A percentile compares a stretch with the other conserved stretches of the same genome.
phyloP scores from a whole-genome alignment of 1,140 invertebrate genomes.

The Vollenhovia emeryi region DNA sequence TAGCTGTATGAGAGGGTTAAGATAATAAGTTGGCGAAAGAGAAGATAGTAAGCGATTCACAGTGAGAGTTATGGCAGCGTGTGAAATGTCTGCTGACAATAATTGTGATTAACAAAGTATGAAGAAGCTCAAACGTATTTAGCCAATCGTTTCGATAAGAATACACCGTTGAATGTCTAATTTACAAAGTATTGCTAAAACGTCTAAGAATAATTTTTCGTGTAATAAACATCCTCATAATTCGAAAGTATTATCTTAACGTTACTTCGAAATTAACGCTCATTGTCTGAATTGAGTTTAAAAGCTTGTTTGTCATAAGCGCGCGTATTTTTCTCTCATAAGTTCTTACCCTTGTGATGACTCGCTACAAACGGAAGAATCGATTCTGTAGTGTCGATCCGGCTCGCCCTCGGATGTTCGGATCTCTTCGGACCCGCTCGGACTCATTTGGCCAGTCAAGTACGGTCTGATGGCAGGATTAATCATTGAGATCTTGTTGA shows the following conservation, averaged over 20 bases:
- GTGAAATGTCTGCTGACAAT: conserved; percentile 56
- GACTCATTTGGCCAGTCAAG: conserved; percentile 90
- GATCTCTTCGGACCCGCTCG: conserved; percentile 95
- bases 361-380: conserved; percentile 91
- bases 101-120: conserved; percentile 54
- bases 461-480: conserved; percentile 24
- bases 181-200: conserved; percentile 46
- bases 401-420: conserved; percentile 96
- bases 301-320: conserved; percentile 46
- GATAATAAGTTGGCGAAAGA: conserved; percentile 56
- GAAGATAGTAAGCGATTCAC: conserved; percentile 64
- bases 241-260: conserved; percentile 10
- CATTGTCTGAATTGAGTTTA: conserved; percentile 31
- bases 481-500: neutral
- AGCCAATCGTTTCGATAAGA: conserved; percentile 33
- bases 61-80: conserved; percentile 57
- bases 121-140: conserved; percentile 52
- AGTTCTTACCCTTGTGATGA: conserved; percentile 89
- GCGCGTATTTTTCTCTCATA: conserved; percentile 30
- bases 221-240: conserved; percentile 17
- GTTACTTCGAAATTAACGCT: conserved; percentile 30
- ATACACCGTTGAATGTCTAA: conserved; percentile 34
- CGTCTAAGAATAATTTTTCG: conserved; percentile 36
- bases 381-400: conserved; percentile 94
- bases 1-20: conserved; percentile 44